phyloP scores from a whole-genome alignment of 2,113 vertebrate species.

The Mustelus asterias region DNA sequence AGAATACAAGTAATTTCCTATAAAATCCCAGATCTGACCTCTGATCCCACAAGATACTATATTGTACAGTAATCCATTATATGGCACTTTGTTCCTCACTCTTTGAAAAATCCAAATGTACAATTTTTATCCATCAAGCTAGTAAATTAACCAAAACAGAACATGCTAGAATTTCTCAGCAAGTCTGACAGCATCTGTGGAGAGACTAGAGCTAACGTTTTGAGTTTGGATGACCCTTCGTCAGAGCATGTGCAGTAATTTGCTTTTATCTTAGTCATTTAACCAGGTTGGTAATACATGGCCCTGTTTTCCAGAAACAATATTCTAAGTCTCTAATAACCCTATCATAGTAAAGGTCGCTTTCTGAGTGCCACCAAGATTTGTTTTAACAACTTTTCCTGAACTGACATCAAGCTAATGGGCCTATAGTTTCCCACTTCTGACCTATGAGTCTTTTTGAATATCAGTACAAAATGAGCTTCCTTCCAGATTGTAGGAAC shows the following conservation, averaged over 20 bases:
- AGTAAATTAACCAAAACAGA: not conserved
- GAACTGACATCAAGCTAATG: not conserved
- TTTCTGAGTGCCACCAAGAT: not conserved
- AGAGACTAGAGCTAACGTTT: too few species aligned
- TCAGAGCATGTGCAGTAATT: too few species aligned
- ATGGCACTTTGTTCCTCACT: not conserved
- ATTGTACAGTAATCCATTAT: not conserved
- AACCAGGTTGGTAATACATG: not conserved
- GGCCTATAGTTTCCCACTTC: not conserved
- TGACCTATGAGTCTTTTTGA: not conserved
- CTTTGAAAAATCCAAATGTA: not conserved
- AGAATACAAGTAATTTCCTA: not conserved
- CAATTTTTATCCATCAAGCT: not conserved
- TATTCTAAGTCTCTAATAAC: not conserved
- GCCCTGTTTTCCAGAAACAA: not conserved
- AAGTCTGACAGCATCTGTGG: too few species aligned
- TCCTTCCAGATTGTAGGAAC: not conserved
- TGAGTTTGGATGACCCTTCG: too few species aligned
- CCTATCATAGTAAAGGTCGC: not conserved
- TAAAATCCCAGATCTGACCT: not conserved
- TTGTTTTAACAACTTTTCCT: not conserved
- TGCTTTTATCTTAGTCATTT: too few species aligned
- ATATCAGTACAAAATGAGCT: not conserved
- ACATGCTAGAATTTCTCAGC: too few species aligned
- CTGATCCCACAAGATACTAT: not conserved